Percentiles rank a stretch among this genome's conserved stretches.
phyloP scores from a whole-genome alignment of 2,888 invertebrate species.

The Lycia hirtaria region DNA sequence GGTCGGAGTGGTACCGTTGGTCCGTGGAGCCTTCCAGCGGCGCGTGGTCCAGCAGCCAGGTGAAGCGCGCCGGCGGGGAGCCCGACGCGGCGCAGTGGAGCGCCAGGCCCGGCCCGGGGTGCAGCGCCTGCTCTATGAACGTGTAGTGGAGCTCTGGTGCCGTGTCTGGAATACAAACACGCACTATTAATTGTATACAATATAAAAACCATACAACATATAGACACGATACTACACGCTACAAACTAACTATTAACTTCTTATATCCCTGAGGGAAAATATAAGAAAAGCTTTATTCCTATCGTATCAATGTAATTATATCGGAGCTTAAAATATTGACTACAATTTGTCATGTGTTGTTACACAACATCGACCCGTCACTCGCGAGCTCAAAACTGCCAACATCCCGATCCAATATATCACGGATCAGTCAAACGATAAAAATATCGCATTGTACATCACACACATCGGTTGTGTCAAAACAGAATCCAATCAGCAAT shows the following conservation, averaged over 20 bases:
- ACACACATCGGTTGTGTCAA: constrained; percentile 49
- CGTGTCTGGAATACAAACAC: constrained; percentile 84
- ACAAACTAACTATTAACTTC: too few species aligned
- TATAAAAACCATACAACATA: too few species aligned
- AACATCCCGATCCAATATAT: constrained; percentile 34
- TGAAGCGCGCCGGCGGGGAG: constrained; percentile 92
- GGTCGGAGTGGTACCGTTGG: constrained; percentile 57
- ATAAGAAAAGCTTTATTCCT: too few species aligned
- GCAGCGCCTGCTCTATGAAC: constrained; percentile 91
- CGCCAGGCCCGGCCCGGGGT: constrained; percentile 89
- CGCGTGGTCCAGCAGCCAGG: constrained; percentile 90
- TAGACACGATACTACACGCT: too few species aligned
- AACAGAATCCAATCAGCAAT: constrained; percentile 71
- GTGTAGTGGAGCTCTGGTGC: constrained; percentile 93
- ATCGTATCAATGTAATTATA: too few species aligned
- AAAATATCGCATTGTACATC: neutral
- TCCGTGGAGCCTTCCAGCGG: constrained; percentile 81
- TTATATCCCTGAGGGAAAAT: too few species aligned
- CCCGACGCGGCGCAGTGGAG: constrained; percentile 94
- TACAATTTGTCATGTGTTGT: neutral
- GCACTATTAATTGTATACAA: neutral
- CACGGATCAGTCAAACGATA: constrained; percentile 50
- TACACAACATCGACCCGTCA: constrained; percentile 30
- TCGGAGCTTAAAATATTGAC: too few species aligned
- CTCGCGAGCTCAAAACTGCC: constrained; percentile 26